Evolutionary conservation across 2,888 invertebrate species (phyloP), one percentile per base, ranked within the genome.

Genomic region (Sympetrum striolatum): DNA sequence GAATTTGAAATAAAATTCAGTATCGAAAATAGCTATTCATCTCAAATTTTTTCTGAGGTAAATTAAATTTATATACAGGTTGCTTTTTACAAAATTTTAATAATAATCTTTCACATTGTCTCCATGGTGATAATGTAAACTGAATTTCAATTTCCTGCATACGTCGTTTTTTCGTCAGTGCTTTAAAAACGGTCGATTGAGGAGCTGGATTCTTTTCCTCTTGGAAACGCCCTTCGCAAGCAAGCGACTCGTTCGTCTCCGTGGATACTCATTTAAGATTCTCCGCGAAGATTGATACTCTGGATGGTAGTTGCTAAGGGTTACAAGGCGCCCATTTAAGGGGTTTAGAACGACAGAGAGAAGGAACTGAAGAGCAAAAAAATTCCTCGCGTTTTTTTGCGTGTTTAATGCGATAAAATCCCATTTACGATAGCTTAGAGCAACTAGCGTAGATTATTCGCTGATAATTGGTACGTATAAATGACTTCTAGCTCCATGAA

Each of bases 231-330:
- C 18, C 53, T 53, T n/a, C 73, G 6, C 73, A 31, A 22, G 64
- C n/a, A 25, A n/a, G n/a, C 12, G 10, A 73, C 73, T 31, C 73
- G 35, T 60, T 58, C 82, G 58, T 82, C 60, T 60, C 86, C 86
- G n/a, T 18, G n/a, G 60, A 37, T 64, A 64, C 86, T 60, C 86
- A 86, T 86, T 86, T 60, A 86, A 86, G 86, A 60, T 60, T 60
- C 86, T 86, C 86, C 86, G 31, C 25, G 60, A n/a, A 86, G 86
- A 86, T 86, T 86, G 86, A 86, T 86, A 64, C 86, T 60, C 86
- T 86, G 86, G 60, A 60, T 86, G 86, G 60, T 60, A 60, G 86
- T 86, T 37, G 60, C 86, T 86, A 64, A 86, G 86, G 39, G 86
- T 86, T 64, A 86, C 60, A n/a, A 60, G 86, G 22, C 37, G n/a